Evolutionary conservation across 2,888 invertebrate genomes (phyloP), one percentile per base, ranked within the genome.

Genomic region (Pachydiplax longipennis): DNA sequence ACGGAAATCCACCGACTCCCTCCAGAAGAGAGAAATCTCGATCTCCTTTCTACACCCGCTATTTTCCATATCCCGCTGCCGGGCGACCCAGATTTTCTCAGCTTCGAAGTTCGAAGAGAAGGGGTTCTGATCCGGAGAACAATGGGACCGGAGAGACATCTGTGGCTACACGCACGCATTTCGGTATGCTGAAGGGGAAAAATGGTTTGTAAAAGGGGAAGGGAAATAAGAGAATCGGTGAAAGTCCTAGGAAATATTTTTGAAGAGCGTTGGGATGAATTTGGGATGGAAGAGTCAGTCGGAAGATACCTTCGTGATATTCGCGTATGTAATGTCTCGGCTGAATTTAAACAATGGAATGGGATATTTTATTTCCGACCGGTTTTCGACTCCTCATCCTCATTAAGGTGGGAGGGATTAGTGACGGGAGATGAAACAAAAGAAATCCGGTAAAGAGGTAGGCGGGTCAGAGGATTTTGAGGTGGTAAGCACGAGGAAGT

Each of bases 121-220:
- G n/a, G n/a, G n/a, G n/a, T n/a, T n/a, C 53, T 58, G 87, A 61
- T 61, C 87, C 87, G 40, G 40, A 37, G 87, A 87, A 87, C 87
- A 87, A 87, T 87, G 87, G 61, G 31, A 40, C 61, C 3, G 65
- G 83, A 58, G 87, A 87, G 87, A 87, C 87, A 87, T 87, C 87
- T 87, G 87, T 61, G 87, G 87, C 87, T 87, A 87, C 87, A 83
- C 87, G 87, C 61, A 87, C 61, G 35, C 87, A 37, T 35, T 87
- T 87, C 87, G 22, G 35, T 37, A 53, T 53, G 83, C 58, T 53
- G 81, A 35, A 81, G 48, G 48, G 44, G n/a, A 6, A 25, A 25
- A 65, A 61, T 18, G 65, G 5, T 65, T 4, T 25, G 73, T 73
- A 31, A 12, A 31, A 73, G 31, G 73, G 73, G 13, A 73, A 15